Evolutionary conservation across 2,888 invertebrate species (phyloP).

Genomic region (Steinernema scapterisci): DNA sequence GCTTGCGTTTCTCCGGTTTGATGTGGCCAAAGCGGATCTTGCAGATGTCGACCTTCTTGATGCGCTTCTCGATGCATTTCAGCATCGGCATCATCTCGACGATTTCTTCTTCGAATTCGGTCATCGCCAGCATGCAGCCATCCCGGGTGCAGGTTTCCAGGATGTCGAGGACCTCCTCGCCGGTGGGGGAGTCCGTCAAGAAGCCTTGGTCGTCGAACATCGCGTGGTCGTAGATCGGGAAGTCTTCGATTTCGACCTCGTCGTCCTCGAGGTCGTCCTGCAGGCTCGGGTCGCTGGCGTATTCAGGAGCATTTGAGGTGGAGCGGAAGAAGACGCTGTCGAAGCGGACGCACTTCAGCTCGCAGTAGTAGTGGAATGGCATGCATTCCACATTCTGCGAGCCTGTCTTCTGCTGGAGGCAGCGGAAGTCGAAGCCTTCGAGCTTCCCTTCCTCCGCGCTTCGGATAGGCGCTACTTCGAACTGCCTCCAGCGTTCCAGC

Average conservation of each 20-base stretch:
- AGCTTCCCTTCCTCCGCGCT: not conserved
- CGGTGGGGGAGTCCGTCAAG: not conserved
- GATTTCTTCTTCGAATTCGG: constrained; percentile 7
- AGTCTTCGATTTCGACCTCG: not conserved
- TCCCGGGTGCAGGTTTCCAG: constrained; percentile 1
- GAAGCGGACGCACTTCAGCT: constrained; percentile 1
- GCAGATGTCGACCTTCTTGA: constrained; percentile 11
- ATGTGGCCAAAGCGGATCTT: constrained; percentile 18
- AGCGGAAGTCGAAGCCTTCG: constrained; percentile 1
- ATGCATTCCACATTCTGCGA: not conserved
- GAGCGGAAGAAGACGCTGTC: constrained; percentile 1
- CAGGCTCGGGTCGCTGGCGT: not conserved
- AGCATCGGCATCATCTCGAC: constrained; percentile 1
- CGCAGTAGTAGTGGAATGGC: constrained; percentile 19
- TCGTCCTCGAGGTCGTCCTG: not conserved
- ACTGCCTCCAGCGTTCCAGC: constrained; percentile 10
- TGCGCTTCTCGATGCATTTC: not conserved
- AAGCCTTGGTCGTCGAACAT: constrained; percentile 12
- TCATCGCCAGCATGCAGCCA: not conserved
- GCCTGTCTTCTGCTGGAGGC: not conserved
- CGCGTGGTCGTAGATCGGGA: constrained; percentile 2
- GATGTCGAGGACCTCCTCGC: constrained; percentile 9
- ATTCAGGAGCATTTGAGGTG: not conserved
- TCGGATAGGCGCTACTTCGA: not conserved
- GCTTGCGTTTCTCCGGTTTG: not conserved